Percentiles rank a stretch among this genome's conserved stretches.
These are phyloP conservation scores for Chunga burmeisteri DNA, from an alignment of 2,113 vertebrate genomes.

Conservation along the genomic window DNA sequence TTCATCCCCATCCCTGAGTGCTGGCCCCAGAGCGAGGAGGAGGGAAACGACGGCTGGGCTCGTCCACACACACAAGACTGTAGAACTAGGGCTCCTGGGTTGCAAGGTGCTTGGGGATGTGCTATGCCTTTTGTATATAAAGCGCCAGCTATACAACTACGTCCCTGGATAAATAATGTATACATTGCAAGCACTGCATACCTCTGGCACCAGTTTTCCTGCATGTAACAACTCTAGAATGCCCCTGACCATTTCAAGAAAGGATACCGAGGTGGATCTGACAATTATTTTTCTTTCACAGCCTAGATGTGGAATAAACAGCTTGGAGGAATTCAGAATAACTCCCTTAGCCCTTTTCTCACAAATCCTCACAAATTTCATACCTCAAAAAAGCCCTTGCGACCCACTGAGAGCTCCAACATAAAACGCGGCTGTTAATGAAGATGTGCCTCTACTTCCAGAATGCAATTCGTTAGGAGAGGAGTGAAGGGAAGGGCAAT, in stretches of 20 bases:
- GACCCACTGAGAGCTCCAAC: background rate
- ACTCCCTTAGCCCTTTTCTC: background rate
- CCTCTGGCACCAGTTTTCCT: background rate
- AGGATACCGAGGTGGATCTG: rapidly evolving
- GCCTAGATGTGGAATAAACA: background rate
- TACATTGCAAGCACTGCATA: background rate
- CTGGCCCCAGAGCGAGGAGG: rapidly evolving
- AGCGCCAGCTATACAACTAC: background rate
- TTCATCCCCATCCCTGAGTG: background rate
- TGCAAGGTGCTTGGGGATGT: background rate
- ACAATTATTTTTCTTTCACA: background rate
- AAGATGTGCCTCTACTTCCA: slow-evolving; percentile 38
- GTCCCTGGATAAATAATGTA: background rate
- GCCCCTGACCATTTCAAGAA: background rate
- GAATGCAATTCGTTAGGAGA: background rate
- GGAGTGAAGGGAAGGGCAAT: background rate
- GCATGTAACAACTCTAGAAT: background rate
- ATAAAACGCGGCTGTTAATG: background rate
- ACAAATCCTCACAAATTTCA: background rate
- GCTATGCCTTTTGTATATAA: background rate
- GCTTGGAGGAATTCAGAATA: background rate
- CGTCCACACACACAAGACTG: background rate
- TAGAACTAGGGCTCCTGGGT: background rate
- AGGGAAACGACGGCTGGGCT: background rate
- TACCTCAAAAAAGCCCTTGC: background rate